A percentile compares a stretch with the other conserved stretches of the same genome.
phyloP scores from a whole-genome alignment of 1,140 invertebrate genomes.

The Macrobrachium nipponense region DNA sequence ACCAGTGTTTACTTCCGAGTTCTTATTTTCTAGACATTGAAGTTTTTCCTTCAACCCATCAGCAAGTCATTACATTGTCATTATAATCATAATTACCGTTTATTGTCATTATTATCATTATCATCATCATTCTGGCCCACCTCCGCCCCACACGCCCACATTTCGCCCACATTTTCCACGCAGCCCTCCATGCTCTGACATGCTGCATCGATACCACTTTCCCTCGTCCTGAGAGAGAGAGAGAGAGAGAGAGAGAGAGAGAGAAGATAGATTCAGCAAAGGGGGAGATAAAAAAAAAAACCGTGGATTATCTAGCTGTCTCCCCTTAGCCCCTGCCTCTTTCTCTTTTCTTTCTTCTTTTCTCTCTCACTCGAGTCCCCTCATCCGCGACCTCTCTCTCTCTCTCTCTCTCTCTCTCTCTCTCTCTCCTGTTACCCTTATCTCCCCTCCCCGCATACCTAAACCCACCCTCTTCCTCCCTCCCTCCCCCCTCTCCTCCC shows the following conservation, averaged over 20 bases:
- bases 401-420: conserved; percentile 8
- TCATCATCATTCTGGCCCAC: no score
- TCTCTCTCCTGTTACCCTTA: neutral
- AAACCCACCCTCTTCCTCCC: neutral
- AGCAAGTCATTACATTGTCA: no score
- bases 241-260: conserved; percentile 20
- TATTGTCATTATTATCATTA: no score
- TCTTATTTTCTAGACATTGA: no score
- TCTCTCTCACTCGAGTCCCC: neutral
- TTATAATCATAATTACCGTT: no score
- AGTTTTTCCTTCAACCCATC: no score
- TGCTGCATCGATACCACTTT: no score
- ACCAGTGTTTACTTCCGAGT: no score
- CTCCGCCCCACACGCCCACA: no score
- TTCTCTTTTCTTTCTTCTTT: neutral
- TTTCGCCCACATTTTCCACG: no score
- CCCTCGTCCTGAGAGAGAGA: neutral
- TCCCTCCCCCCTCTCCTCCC: neutral
- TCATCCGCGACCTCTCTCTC: neutral
- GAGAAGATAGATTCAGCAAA: neutral
- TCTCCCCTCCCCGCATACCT: neutral
- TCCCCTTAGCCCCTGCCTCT: neutral
- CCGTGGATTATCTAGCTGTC: neutral
- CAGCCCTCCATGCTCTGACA: no score
- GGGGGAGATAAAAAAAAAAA: neutral